phyloP scores from a whole-genome alignment of 2,888 invertebrate genomes.

The Automeris io region DNA sequence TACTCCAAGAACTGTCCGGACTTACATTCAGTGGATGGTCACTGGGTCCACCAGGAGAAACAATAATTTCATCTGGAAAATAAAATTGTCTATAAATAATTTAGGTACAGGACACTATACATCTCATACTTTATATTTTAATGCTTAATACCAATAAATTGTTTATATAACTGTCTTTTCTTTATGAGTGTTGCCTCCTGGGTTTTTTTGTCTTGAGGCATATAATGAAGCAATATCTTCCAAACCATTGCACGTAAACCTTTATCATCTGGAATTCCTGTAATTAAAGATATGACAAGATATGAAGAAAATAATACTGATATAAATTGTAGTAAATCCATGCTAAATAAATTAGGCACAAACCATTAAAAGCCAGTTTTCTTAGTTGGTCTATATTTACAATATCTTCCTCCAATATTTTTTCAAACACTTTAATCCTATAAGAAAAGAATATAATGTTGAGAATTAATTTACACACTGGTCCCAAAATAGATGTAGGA shows the following conservation, averaged over 20 bases:
- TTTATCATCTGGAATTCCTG: slow-evolving; percentile 93
- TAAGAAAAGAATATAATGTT: no score
- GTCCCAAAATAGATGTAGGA: not conserved
- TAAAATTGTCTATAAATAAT: not conserved
- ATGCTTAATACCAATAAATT: slow-evolving; percentile 81
- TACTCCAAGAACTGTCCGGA: slow-evolving; percentile 96
- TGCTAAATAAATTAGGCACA: no score
- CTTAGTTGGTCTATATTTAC: slow-evolving; percentile 83
- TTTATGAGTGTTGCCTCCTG: slow-evolving; percentile 83
- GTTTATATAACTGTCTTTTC: slow-evolving; percentile 88
- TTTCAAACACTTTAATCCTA: slow-evolving; percentile 90
- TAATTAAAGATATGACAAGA: slow-evolving; percentile 15
- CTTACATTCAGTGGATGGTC: slow-evolving; percentile 97
- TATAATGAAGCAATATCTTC: slow-evolving; percentile 91
- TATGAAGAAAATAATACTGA: not conserved
- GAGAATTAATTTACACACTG: no score
- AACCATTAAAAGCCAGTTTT: slow-evolving; percentile 89
- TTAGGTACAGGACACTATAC: not conserved
- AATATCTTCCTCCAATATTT: slow-evolving; percentile 81
- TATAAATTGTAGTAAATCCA: slow-evolving; percentile 2
- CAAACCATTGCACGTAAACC: slow-evolving; percentile 90
- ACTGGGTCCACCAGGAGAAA: slow-evolving; percentile 85
- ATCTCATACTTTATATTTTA: not conserved
- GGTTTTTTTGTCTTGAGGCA: slow-evolving; percentile 81
- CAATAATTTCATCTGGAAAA: slow-evolving; percentile 88